Evolutionary conservation across 2,113 vertebrate genomes (phyloP).

Genomic region (Nestor notabilis): DNA sequence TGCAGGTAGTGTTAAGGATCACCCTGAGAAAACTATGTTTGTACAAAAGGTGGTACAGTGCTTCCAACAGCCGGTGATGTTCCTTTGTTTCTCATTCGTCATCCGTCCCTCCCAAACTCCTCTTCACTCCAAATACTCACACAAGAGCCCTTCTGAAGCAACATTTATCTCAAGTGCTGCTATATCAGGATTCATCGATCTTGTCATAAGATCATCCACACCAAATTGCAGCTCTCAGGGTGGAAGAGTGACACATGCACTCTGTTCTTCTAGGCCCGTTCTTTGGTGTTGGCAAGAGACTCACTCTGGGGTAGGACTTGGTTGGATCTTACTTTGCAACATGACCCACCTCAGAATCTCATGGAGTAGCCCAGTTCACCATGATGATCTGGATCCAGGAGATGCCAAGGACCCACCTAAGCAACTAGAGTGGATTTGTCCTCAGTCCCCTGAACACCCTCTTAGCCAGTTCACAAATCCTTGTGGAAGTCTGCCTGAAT

Average conservation of each 20-base stretch:
- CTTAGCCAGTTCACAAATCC: neutral
- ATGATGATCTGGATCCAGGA: neutral
- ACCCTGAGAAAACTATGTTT: neutral
- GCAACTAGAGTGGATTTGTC: neutral
- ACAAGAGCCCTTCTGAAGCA: conserved; percentile 9
- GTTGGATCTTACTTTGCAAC: neutral
- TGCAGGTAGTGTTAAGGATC: neutral
- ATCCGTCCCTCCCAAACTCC: neutral
- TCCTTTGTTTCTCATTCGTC: neutral
- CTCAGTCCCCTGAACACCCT: neutral
- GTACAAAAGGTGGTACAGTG: neutral
- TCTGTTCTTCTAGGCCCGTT: neutral
- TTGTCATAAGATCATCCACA: neutral
- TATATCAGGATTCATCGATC: conserved; percentile 22
- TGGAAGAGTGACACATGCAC: neutral
- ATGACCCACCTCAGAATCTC: neutral
- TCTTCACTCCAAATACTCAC: neutral
- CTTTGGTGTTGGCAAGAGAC: neutral
- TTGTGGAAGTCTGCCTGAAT: neutral
- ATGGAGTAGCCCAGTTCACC: rapidly evolving
- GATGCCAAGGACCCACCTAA: neutral
- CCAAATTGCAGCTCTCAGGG: neutral
- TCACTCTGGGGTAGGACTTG: neutral
- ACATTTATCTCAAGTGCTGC: conserved; percentile 42
- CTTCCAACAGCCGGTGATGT: neutral